Conservation (phyloP, 2,113 vertebrate species). For the Rafetus swinhoei region DNA sequence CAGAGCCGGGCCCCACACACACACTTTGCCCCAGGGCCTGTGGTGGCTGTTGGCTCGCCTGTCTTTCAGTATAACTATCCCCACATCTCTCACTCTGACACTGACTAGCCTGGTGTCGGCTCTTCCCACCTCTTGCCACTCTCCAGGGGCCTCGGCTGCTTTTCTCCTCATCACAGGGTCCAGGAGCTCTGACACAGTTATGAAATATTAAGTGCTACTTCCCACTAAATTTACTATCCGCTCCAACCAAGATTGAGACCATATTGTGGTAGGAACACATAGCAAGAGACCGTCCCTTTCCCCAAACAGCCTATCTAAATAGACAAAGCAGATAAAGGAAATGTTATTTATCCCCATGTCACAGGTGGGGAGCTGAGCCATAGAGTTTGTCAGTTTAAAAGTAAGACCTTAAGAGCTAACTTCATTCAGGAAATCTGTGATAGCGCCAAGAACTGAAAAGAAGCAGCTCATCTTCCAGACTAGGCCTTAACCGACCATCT, state of each 20-base stretch:
- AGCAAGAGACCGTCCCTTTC: not conserved
- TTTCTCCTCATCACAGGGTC: not conserved
- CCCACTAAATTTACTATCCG: not conserved
- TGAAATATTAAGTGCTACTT: not conserved
- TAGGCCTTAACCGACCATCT: not conserved
- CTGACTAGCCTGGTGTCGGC: not conserved
- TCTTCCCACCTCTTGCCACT: not conserved
- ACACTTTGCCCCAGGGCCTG: too few species aligned
- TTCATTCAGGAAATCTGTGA: not conserved
- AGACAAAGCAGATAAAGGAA: not conserved
- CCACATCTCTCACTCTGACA: not conserved
- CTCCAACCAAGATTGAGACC: not conserved
- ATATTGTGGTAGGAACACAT: not conserved
- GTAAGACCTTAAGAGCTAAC: fast-evolving
- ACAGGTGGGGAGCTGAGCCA: not conserved
- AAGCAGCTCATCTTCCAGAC: not conserved
- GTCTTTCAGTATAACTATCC: not conserved
- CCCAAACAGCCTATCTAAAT: not conserved
- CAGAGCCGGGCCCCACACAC: too few species aligned
- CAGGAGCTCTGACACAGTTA: not conserved
- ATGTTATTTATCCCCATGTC: not conserved
- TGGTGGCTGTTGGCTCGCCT: too few species aligned
- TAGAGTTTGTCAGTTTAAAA: not conserved
- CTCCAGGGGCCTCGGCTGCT: not conserved
- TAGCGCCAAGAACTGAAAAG: not conserved